Evolutionary conservation across 2,113 vertebrate genomes (phyloP).

Genomic region (Chascanopsetta lugubris): DNA sequence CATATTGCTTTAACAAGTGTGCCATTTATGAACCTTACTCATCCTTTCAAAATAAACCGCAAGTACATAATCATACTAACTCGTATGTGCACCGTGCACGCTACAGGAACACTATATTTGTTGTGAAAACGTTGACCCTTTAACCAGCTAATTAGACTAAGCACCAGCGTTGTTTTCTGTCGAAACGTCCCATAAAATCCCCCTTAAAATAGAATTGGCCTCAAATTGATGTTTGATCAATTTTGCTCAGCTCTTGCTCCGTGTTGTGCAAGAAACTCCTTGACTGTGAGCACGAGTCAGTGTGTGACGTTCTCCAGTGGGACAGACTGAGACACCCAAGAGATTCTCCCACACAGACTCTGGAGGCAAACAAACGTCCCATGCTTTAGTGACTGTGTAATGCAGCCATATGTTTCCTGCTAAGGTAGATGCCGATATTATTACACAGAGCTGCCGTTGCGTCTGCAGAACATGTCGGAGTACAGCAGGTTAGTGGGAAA

Average conservation of each 20-base stretch:
- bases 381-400: conserved; percentile 16
- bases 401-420: conserved; percentile 21
- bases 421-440: conserved; percentile 1
- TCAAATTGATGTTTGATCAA: background rate
- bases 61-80: too few relatives aligned
- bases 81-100: too few relatives aligned
- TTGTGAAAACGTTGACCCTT: too few relatives aligned
- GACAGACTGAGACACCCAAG: background rate
- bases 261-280: background rate
- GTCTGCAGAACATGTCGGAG: background rate
- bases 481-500: background rate
- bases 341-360: background rate
- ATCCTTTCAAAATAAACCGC: too few relatives aligned
- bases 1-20: too few relatives aligned
- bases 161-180: too few relatives aligned
- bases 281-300: conserved; percentile 3
- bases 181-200: too few relatives aligned
- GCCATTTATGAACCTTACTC: too few relatives aligned
- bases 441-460: background rate
- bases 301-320: conserved; percentile 32
- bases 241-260: background rate
- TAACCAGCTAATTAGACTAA: too few relatives aligned
- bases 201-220: too few relatives aligned
- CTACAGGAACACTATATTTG: too few relatives aligned
- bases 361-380: conserved; percentile 24